Base-by-base conservation (phyloP, 2,113 vertebrate species). In the Salvelinus alpinus region DNA sequence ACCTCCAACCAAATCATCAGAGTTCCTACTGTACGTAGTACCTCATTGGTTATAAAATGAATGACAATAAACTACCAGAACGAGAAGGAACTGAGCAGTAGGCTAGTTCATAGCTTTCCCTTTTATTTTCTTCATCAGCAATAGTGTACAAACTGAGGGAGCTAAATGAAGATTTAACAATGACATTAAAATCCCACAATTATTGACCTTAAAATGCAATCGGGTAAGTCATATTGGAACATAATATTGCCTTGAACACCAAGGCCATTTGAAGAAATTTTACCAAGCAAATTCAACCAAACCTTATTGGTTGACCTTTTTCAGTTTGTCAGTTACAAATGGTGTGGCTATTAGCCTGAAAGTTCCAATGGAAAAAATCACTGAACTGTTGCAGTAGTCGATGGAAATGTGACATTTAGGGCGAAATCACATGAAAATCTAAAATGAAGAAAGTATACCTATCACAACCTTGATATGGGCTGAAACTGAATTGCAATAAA, bases 231-330 rank as follows among this genome's bases (percentile, higher is more conserved):
- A 54, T 54, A 54, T 24, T 48, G 34, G n/a, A 34, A 24, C 71
- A 29, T 44, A 38, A 9, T 62, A 27, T 54, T 72, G 38, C 48
- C 48, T 72, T n/a, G 66, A 38, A 54, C 24, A 51, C 57, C 29
- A 29, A 27, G 57, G 16, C 47, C 57, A 24, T 18, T 71, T 71
- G 47, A 14, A 51, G 48, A n/a, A 27, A 51, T 57, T 74, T 62
- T 3, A 74, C 5, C 38, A 48, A 20, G 22, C 11, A 20, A 74
- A 60, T 70, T 62, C 57, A 38, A 65, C 59, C 31, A 34, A 34
- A 72, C 16, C 51, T 72, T 57, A 31, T 72, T 72, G 51, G 22
- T 38, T 71, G 78, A 79, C 73, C 67, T 79, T 75, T 54, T 71
- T 70, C 57, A 25, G 59, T 29, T 34, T 68, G 64, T 65, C 47